These are phyloP conservation scores for Andrena fulva DNA, from an alignment of 2,888 invertebrate genomes.

Conservation along the genomic window DNA sequence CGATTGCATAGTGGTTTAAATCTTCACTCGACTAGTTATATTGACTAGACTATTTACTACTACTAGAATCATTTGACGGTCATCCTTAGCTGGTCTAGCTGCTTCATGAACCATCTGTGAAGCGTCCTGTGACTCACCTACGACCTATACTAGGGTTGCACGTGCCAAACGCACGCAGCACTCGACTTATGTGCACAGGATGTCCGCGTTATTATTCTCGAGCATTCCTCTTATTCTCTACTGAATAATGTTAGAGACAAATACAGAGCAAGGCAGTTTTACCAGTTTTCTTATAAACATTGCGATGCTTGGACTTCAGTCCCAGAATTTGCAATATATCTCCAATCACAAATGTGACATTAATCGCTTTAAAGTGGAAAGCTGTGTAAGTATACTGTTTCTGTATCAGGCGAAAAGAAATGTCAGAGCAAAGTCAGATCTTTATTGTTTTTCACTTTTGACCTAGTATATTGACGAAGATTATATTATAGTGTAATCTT, in stretches of 20 bases:
- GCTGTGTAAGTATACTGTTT: too few relatives aligned
- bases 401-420: too few relatives aligned
- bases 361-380: too few relatives aligned
- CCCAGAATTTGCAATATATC: too few relatives aligned
- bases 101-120: conserved; percentile 24
- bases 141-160: conserved; percentile 13
- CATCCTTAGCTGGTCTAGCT: conserved; percentile 5
- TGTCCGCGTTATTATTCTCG: background rate
- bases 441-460: too few relatives aligned
- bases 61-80: background rate
- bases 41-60: conserved; percentile 1
- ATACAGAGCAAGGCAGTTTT: background rate
- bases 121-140: conserved; percentile 39
- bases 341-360: too few relatives aligned
- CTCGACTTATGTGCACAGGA: background rate
- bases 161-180: conserved; percentile 2
- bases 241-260: background rate
- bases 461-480: too few relatives aligned
- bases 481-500: too few relatives aligned
- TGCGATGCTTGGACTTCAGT: too few relatives aligned
- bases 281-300: background rate
- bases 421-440: too few relatives aligned
- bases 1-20: too few relatives aligned
- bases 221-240: background rate
- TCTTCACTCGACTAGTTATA: too few relatives aligned